phyloP scores from a whole-genome alignment of 2,113 vertebrate species.

The Kobus ellipsiprymnus region DNA sequence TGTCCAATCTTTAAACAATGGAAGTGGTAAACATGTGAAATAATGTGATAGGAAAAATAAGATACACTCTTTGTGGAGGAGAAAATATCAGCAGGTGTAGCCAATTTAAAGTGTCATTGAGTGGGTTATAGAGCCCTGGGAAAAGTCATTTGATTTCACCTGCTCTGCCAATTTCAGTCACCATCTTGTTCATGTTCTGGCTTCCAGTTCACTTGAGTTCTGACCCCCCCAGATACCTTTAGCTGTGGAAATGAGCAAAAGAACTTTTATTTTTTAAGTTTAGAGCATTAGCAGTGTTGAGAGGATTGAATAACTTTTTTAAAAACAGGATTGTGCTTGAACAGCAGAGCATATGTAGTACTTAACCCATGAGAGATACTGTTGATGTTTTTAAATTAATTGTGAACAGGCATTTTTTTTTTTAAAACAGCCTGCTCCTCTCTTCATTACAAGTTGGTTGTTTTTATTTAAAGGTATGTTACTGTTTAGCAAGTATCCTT shows the following conservation, averaged over 20 bases:
- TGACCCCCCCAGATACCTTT: background rate
- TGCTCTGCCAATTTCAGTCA: slow-evolving; percentile 51
- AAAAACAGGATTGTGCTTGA: background rate
- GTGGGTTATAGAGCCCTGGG: background rate
- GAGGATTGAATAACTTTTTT: background rate
- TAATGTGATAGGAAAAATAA: background rate
- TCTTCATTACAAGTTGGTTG: background rate
- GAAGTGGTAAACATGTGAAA: slow-evolving; percentile 4
- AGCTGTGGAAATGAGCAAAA: background rate
- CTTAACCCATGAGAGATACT: background rate
- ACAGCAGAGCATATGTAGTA: background rate
- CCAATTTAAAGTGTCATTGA: slow-evolving; percentile 7
- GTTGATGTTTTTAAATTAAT: slow-evolving; percentile 17
- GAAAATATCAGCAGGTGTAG: background rate
- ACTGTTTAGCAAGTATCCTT: background rate
- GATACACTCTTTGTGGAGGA: background rate
- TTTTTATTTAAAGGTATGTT: background rate
- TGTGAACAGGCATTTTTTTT: background rate
- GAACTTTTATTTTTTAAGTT: background rate
- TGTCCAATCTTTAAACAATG: background rate
- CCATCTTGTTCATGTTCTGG: background rate
- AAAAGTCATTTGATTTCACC: slow-evolving; percentile 22
- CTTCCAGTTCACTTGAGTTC: slow-evolving; percentile 14
- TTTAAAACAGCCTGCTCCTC: background rate
- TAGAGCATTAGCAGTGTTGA: background rate